Percentiles rank a stretch among this genome's conserved stretches.
phyloP scores from a whole-genome alignment of 2,113 vertebrate genomes.

The Lota lota region DNA sequence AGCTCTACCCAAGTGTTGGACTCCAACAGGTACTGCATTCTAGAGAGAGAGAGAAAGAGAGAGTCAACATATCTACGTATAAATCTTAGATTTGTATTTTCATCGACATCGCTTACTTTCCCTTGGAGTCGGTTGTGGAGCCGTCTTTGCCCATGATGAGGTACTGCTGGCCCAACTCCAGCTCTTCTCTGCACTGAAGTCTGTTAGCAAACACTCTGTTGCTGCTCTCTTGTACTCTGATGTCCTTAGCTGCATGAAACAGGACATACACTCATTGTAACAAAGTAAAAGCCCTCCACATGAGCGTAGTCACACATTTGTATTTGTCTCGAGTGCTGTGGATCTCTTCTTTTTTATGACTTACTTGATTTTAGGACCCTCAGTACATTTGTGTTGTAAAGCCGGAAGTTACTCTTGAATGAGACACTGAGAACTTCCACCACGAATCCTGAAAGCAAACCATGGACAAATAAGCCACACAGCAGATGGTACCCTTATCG shows the following conservation, averaged over 20 bases:
- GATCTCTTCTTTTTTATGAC: constrained; percentile 16
- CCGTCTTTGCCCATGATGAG: constrained; percentile 77
- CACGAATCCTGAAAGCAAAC: constrained; percentile 54
- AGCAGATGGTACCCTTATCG: too few species aligned
- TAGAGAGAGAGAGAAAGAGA: constrained; percentile 29
- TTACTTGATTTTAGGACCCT: constrained; percentile 57
- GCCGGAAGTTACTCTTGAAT: constrained; percentile 61
- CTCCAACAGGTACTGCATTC: constrained; percentile 73
- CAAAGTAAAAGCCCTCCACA: not conserved
- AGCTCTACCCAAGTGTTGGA: constrained; percentile 70
- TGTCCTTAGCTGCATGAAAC: constrained; percentile 50
- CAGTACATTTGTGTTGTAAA: constrained; percentile 45
- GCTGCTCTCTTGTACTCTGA: not conserved
- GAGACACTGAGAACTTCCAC: constrained; percentile 46
- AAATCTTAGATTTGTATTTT: not conserved
- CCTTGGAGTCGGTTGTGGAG: constrained; percentile 53
- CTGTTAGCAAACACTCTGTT: constrained; percentile 66
- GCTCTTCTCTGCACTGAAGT: constrained; percentile 61
- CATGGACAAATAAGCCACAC: not conserved
- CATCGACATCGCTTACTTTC: constrained; percentile 51
- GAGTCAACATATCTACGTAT: not conserved
- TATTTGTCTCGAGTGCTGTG: not conserved
- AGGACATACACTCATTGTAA: not conserved
- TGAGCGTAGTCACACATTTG: not conserved
- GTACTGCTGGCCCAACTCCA: constrained; percentile 42